Conservation (phyloP, 2,797 vertebrate genomes). For the Fratercula arctica region DNA sequence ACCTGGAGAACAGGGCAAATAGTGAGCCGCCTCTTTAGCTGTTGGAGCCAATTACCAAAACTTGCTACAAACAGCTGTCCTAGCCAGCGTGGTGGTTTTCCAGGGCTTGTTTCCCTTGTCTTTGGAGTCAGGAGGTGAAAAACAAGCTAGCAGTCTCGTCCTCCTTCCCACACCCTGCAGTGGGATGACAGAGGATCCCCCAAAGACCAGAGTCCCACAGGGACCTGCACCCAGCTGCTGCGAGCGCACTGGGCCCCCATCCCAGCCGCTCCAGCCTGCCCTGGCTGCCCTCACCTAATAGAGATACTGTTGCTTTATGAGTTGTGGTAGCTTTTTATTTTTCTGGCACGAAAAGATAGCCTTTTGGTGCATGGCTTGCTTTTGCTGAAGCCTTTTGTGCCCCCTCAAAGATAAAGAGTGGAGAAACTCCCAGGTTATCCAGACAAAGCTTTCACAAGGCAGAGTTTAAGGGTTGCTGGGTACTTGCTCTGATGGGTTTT, state of each 20-base stretch:
- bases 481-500: not conserved
- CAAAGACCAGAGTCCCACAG: not conserved
- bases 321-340: not conserved
- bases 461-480: not conserved
- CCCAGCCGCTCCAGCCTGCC: too few relatives aligned
- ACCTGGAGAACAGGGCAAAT: not conserved
- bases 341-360: not conserved
- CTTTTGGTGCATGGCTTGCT: not conserved
- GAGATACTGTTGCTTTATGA: not conserved
- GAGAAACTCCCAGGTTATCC: not conserved
- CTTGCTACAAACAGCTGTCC: not conserved
- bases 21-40: not conserved
- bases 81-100: not conserved
- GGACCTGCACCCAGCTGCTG: not conserved
- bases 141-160: not conserved
- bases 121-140: not conserved
- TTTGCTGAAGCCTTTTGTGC: not conserved
- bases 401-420: not conserved
- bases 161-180: not conserved
- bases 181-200: not conserved
- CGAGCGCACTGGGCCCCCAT: rapidly evolving
- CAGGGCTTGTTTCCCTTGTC: not conserved
- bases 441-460: not conserved
- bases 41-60: not conserved
- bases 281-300: not conserved